These are phyloP conservation scores for Linnaemya vulpina DNA, from an alignment of 2,888 invertebrate species.

Conservation along the genomic window DNA sequence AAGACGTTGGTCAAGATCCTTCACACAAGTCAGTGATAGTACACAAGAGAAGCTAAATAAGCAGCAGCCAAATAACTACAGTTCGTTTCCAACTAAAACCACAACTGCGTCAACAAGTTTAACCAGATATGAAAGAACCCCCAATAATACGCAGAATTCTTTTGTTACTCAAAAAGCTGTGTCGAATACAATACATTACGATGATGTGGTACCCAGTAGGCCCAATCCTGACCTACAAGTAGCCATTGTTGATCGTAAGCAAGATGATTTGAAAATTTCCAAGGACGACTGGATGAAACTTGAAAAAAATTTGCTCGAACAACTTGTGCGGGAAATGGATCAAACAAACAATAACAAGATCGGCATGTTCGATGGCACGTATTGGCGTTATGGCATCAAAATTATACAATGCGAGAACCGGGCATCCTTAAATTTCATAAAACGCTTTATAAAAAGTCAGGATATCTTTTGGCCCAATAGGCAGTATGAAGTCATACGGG, in stretches of 20 bases:
- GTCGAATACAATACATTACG: neutral
- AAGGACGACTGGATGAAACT: neutral
- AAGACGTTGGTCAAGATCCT: neutral
- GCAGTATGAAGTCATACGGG: slow-evolving; percentile 4
- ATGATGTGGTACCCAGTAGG: neutral
- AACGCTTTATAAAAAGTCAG: neutral
- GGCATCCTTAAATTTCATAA: slow-evolving; percentile 16
- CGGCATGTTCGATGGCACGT: neutral
- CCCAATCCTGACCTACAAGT: neutral
- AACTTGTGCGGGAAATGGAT: neutral
- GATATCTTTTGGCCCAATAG: neutral
- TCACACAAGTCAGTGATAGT: neutral
- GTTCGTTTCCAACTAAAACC: no score
- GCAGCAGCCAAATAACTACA: neutral
- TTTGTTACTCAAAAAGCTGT: neutral
- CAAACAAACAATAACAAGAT: slow-evolving; percentile 16
- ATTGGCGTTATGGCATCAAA: slow-evolving; percentile 34
- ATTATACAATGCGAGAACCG: slow-evolving; percentile 39
- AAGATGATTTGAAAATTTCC: neutral
- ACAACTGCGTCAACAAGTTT: neutral
- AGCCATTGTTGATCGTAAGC: slow-evolving; percentile 39
- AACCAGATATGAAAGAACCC: neutral
- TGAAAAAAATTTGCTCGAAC: neutral
- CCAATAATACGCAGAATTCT: neutral
- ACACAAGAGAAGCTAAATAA: neutral